Evolutionary conservation across 1,140 invertebrate genomes (phyloP).

Genomic region (Acyrthosiphon pisum): DNA sequence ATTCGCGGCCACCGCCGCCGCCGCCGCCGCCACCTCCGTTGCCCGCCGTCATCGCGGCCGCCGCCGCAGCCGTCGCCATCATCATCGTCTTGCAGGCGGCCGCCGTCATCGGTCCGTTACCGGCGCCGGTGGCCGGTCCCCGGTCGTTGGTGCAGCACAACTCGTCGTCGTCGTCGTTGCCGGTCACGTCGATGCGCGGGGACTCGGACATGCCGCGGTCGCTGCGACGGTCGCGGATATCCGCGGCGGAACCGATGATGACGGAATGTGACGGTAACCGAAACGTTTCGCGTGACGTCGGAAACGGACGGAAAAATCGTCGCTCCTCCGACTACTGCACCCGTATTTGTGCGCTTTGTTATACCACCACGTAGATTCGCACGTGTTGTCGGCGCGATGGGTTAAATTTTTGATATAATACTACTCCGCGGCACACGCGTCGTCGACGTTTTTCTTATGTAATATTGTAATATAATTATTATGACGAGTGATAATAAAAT

Average conservation of each 20-base stretch:
- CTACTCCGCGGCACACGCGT: neutral
- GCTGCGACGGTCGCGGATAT: neutral
- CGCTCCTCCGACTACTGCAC: neutral
- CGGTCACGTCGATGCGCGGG: conserved; percentile 55
- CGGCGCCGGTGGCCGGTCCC: conserved; percentile 82
- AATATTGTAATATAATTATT: too few relatives aligned
- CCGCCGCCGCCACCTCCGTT: conserved; percentile 74
- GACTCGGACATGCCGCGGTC: conserved; percentile 59
- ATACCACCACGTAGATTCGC: too few relatives aligned
- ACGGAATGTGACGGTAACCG: neutral
- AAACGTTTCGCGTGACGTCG: neutral
- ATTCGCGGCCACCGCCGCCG: conserved; percentile 62
- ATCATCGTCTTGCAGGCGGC: conserved; percentile 61
- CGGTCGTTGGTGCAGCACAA: conserved; percentile 69
- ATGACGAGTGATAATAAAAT: neutral
- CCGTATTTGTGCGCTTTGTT: neutral
- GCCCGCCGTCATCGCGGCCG: conserved; percentile 78
- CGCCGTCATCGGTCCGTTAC: conserved; percentile 75
- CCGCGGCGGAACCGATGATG: neutral
- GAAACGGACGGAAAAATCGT: neutral
- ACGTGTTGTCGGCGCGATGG: neutral
- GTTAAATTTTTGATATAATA: too few relatives aligned
- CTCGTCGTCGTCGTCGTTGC: conserved; percentile 35
- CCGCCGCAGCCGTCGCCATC: conserved; percentile 66
- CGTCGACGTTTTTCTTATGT: neutral